Evolutionary conservation across 2,888 invertebrate genomes (phyloP), one percentile per base, ranked within the genome.

Genomic region (Caenorhabditis sp.): DNA sequence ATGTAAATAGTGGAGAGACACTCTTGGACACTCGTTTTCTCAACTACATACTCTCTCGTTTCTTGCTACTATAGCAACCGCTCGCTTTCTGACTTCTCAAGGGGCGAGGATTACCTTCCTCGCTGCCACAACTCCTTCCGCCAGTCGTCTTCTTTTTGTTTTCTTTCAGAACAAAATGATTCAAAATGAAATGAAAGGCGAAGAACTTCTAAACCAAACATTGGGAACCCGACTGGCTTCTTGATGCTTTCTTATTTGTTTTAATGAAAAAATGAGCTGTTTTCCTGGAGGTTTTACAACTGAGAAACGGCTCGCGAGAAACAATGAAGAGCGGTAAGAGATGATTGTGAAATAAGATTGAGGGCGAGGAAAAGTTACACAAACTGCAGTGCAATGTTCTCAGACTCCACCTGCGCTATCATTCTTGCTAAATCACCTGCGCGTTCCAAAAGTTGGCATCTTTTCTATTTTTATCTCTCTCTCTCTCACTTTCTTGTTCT

Each of bases 21-120:
- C 31, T 56, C 47, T 47, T 47, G 47, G 28, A 35, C 58, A 59
- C 61, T 56, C 49, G 41, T 47, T 44, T 49, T 12, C 61, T 28
- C 22, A 24, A 41, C 16, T 47, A 24, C 59, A 41, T 75, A 44
- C 49, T 24, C 68, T 68, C 47, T 7, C 47, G 5, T 19, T n/a
- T 26, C 68, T 68, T 69, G 81, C 81, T 81, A 81, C 81, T 81
- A 81, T 81, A 81, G 81, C 81, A 76, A 81, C 81, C 81, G 56
- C 28, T 38, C 58, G 44, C 59, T 76, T 63, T 56, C 41, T 59
- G 22, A 51, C 72, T 66, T 72, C 72, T 72, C 35, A 41, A n/a
- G 41, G 61, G 14, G 44, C 51, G 26, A 31, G 24, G 68, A 76
- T 66, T 66, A 64, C 66, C 66, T 73, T 61, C n/a, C 24, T 54